Evolutionary conservation across 2,113 vertebrate genomes (phyloP).

Genomic region (Prinia subflava): DNA sequence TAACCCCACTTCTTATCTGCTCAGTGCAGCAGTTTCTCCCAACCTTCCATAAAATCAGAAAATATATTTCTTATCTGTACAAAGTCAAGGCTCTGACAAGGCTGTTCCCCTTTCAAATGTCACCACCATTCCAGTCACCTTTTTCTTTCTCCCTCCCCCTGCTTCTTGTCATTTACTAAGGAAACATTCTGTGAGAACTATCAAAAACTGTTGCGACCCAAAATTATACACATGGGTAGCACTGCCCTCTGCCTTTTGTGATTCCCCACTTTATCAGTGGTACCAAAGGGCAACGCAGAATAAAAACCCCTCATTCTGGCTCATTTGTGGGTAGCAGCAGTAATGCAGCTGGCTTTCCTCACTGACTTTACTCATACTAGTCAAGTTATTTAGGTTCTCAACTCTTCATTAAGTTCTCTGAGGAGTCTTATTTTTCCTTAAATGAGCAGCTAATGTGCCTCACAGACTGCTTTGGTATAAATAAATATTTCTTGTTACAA

Average conservation of each 20-base stretch:
- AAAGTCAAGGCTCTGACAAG: constrained; percentile 50
- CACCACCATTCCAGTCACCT: constrained; percentile 12
- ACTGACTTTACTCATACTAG: not conserved
- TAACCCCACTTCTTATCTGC: constrained; percentile 58
- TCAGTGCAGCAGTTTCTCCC: constrained; percentile 39
- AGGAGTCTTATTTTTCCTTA: not conserved
- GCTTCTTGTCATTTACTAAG: not conserved
- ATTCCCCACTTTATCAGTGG: not conserved
- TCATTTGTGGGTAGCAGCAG: not conserved
- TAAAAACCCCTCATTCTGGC: not conserved
- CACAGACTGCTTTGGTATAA: not conserved
- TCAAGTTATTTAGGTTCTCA: not conserved
- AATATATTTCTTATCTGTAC: constrained; percentile 52
- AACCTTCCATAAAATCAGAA: constrained; percentile 25
- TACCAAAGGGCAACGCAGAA: not conserved
- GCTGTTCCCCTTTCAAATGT: constrained; percentile 48
- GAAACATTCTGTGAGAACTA: not conserved
- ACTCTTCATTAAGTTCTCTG: not conserved
- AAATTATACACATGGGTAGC: not conserved
- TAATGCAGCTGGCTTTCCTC: not conserved
- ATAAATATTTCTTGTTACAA: not conserved
- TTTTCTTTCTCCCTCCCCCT: not conserved
- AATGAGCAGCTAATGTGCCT: not conserved
- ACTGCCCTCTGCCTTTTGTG: not conserved
- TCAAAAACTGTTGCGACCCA: not conserved